Evolutionary conservation across 2,797 vertebrate species (phyloP), one percentile per base, ranked within the genome.

Genomic region (Dendrocincla fuliginosa): DNA sequence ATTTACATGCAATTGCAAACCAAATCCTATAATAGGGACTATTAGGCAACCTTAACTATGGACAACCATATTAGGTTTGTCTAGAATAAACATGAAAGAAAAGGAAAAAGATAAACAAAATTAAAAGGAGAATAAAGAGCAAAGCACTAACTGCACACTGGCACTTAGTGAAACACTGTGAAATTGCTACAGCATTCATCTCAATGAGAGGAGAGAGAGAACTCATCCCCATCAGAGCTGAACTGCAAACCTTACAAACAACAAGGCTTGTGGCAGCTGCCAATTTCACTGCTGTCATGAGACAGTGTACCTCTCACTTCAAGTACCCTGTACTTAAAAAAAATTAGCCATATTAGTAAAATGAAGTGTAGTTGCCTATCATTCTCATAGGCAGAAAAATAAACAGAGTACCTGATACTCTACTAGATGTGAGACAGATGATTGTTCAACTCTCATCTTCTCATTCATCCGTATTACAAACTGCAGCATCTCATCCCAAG

Each of bases 281-380:
- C 80, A 88, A 25, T 91, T 94, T 73, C 57, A 56, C 42, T 35
- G 70, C 42, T 84, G 46, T 77, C 35, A 56, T 17, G 57, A 92
- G 75, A 76, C 25, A 46, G 33, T 6, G 52, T 46, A 86, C 46
- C 74, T 60, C 64, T 78, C 50, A 60, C 69, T 50, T 84, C 56
- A 68, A 46, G 44, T 33, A 55, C 7, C 6, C 59, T 16, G 33
- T 39, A 56, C 76, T 73, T 83, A 28, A 74, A 71, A 94, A 68
- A 95, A 84, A 91, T 84, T 53, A 95, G 78, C 74, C 80, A 65
- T 70, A 68, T 80, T 89, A 82, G 41, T 68, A 79, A 84, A 94
- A 82, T 57, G 53, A 89, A 61, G 47, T 41, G 74, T 13, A 65
- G 59, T 63, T 90, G 35, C 33, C 75, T 90, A 55, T 56, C n/a